Percentiles rank a stretch among this genome's conserved stretches.
phyloP scores from a whole-genome alignment of 2,888 invertebrate genomes.

The Nomada hirtipes region DNA sequence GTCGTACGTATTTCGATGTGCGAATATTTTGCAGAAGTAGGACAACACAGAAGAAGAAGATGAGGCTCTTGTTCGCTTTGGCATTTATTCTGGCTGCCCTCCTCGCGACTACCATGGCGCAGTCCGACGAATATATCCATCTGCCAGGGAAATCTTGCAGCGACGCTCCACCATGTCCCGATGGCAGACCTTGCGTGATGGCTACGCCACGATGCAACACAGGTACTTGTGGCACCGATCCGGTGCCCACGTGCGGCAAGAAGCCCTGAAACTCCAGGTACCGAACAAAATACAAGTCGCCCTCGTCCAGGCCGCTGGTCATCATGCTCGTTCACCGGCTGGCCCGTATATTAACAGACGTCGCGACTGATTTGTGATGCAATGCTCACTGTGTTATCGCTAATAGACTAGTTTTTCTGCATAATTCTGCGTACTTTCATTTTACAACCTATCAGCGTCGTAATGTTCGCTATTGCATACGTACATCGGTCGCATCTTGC shows the following conservation, averaged over 20 bases:
- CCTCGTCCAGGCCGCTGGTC: constrained; percentile 22
- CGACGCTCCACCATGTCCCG: constrained; percentile 75
- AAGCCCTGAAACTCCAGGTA: constrained; percentile 37
- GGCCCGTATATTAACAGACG: constrained; percentile 1
- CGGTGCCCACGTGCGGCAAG: constrained; percentile 71
- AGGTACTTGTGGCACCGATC: constrained; percentile 69
- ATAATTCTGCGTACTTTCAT: not conserved
- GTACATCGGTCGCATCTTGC: not conserved
- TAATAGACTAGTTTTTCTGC: not conserved
- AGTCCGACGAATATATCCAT: constrained; percentile 72
- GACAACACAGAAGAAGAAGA: constrained; percentile 22
- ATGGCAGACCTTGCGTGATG: constrained; percentile 72
- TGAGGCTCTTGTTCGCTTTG: constrained; percentile 56
- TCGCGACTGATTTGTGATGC: not conserved
- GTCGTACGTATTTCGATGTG: not conserved
- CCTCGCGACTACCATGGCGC: constrained; percentile 26
- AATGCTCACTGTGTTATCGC: not conserved
- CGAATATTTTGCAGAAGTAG: not conserved
- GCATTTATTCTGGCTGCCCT: constrained; percentile 57
- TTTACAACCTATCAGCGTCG: not conserved
- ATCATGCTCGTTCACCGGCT: constrained; percentile 32
- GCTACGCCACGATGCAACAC: constrained; percentile 67
- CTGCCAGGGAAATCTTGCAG: constrained; percentile 73
- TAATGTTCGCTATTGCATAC: not conserved
- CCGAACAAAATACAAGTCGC: constrained; percentile 20